A percentile compares a stretch with the other conserved stretches of the same genome.
Evolutionary conservation across 2,797 vertebrate species (phyloP).

Genomic region (Eulemur coronatus): DNA sequence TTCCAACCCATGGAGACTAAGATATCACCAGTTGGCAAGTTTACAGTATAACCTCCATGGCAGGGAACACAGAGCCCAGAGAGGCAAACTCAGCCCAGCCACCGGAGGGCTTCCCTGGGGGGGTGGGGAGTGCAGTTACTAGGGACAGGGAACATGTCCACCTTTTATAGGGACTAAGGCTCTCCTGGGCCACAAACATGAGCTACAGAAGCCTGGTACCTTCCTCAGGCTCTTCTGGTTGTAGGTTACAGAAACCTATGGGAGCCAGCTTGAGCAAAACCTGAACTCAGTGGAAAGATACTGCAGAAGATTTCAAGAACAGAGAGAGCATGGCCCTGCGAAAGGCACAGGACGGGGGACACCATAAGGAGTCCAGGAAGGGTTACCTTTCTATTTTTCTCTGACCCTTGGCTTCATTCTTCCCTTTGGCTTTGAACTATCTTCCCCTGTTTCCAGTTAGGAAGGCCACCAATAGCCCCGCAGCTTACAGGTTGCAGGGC

Average conservation of each 20-base stretch:
- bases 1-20: neutral
- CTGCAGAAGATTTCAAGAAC: neutral
- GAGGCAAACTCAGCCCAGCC: neutral
- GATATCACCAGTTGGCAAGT: neutral
- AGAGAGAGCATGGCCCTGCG: neutral
- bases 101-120: rapidly evolving
- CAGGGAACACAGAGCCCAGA: neutral
- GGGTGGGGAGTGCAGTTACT: rapidly evolving
- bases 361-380: neutral
- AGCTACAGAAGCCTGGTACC: neutral
- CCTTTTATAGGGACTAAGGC: neutral
- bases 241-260: neutral
- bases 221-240: neutral
- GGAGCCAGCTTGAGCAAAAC: neutral
- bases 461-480: neutral
- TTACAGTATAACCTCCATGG: neutral
- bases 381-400: neutral
- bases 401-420: neutral
- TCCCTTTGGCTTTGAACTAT: neutral
- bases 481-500: neutral
- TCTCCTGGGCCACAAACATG: neutral
- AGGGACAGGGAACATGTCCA: neutral
- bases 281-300: neutral
- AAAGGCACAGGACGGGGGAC: neutral
- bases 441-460: neutral